Evolutionary conservation across 2,113 vertebrate species (phyloP).

Genomic region (Chamaea fasciata): DNA sequence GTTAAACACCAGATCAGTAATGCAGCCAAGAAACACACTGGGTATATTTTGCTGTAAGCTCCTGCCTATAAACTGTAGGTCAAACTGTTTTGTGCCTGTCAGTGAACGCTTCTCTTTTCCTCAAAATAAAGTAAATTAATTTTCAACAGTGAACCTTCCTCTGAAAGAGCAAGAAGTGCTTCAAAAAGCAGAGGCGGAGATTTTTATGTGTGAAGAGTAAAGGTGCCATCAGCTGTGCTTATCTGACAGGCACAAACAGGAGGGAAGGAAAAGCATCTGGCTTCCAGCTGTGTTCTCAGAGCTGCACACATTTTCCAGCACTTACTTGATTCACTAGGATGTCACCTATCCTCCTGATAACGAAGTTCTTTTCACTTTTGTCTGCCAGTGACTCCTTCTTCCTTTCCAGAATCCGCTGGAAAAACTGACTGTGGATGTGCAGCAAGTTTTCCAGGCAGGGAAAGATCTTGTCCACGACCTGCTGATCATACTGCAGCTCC

Average conservation of each 20-base stretch:
- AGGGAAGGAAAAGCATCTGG: neutral
- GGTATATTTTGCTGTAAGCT: neutral
- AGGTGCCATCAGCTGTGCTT: neutral
- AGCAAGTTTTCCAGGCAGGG: constrained; percentile 89
- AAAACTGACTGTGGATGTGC: constrained; percentile 87
- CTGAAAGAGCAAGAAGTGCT: neutral
- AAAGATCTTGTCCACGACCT: constrained; percentile 86
- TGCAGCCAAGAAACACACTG: neutral
- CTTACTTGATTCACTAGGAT: constrained; percentile 88
- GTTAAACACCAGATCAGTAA: neutral
- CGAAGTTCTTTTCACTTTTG: constrained; percentile 77
- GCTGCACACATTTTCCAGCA: neutral
- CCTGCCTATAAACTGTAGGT: neutral
- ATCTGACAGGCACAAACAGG: neutral
- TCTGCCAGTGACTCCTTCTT: constrained; percentile 81
- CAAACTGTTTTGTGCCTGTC: neutral
- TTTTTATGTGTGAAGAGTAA: neutral
- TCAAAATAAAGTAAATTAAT: neutral
- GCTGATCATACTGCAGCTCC: constrained; percentile 84
- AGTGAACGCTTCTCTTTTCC: neutral
- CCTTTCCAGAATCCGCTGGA: constrained; percentile 88
- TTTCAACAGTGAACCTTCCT: neutral
- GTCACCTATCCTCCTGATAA: constrained; percentile 89
- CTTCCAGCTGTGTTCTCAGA: neutral
- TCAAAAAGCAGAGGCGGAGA: neutral